Evolutionary conservation across 2,888 invertebrate species (phyloP).

Genomic region (Epinotia ramella): DNA sequence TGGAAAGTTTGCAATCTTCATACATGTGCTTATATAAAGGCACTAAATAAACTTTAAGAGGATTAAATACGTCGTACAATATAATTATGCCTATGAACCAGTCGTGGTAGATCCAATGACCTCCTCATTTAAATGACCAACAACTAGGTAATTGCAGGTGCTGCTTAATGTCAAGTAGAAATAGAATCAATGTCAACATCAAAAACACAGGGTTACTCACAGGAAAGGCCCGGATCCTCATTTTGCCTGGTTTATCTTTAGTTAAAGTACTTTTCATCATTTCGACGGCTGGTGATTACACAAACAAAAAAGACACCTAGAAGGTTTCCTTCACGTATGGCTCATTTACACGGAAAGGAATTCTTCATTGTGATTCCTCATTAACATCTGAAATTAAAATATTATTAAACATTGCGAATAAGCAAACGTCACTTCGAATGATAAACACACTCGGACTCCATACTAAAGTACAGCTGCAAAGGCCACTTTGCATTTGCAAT

Average conservation of each 20-base stretch:
- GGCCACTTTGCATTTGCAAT: conserved; percentile 21
- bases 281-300: conserved; percentile 64
- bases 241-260: conserved; percentile 96
- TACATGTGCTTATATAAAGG: neutral
- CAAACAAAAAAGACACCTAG: conserved; percentile 65
- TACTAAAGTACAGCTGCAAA: conserved; percentile 35
- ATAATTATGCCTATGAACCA: conserved; percentile 6
- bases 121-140: conserved; percentile 16
- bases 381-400: conserved; percentile 73
- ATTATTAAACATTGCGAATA: conserved; percentile 48
- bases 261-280: conserved; percentile 92
- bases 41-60: neutral
- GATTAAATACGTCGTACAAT: neutral
- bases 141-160: neutral
- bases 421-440: conserved; percentile 51
- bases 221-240: conserved; percentile 99
- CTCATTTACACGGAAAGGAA: conserved; percentile 76
- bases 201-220: conserved; percentile 86
- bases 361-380: conserved; percentile 77
- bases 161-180: neutral
- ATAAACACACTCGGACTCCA: conserved; percentile 48
- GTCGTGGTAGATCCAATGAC: conserved; percentile 28
- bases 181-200: conserved; percentile 9
- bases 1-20: neutral
- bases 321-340: conserved; percentile 59